These are phyloP conservation scores for Dorcus hopei DNA, from an alignment of 2,888 invertebrate species.

Conservation along the genomic window DNA sequence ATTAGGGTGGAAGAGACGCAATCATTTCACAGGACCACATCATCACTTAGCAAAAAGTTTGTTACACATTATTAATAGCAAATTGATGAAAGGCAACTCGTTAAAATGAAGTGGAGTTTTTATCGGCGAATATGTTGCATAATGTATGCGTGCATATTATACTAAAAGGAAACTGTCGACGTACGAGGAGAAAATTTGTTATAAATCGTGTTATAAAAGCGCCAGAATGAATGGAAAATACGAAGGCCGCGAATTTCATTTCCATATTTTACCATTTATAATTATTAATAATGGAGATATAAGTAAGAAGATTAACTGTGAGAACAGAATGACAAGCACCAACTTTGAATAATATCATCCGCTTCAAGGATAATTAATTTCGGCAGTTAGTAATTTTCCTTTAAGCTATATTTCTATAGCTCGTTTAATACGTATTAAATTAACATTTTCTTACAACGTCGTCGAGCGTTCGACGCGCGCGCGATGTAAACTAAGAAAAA, in stretches of 20 bases:
- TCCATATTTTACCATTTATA: neutral
- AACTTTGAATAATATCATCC: neutral
- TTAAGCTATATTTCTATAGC: neutral
- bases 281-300: neutral
- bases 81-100: too few species aligned
- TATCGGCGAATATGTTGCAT: too few species aligned
- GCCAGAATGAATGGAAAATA: too few species aligned
- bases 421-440: neutral
- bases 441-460: neutral
- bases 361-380: neutral
- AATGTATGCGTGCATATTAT: too few species aligned
- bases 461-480: too few species aligned
- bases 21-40: neutral
- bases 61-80: too few species aligned
- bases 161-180: too few species aligned
- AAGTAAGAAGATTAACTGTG: conserved; percentile 1
- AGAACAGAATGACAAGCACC: neutral
- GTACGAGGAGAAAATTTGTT: too few species aligned
- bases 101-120: too few species aligned
- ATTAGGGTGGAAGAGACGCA: neutral
- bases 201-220: too few species aligned
- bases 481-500: too few species aligned
- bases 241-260: too few species aligned
- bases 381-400: neutral
- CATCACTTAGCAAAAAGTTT: neutral